A percentile compares a stretch with the other conserved stretches of the same genome.
Evolutionary conservation across 1,140 invertebrate genomes (phyloP).

Genomic region (Samia ricini): DNA sequence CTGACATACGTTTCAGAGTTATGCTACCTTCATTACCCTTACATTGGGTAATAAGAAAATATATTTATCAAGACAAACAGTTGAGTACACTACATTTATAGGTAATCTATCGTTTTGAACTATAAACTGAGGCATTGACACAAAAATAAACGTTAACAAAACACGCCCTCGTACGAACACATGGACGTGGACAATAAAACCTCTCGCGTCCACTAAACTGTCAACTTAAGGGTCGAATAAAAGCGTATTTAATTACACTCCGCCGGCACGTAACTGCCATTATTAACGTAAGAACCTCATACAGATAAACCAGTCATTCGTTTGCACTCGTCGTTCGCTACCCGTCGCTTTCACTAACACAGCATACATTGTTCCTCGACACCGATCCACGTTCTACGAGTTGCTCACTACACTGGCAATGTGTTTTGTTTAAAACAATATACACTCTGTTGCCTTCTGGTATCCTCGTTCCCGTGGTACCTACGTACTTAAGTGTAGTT

Average conservation of each 20-base stretch:
- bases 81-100: no score
- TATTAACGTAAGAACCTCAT: conserved; percentile 36
- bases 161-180: background rate
- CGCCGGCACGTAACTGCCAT: conserved; percentile 27
- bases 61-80: no score
- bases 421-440: conserved; percentile 39
- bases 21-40: no score
- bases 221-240: conserved; percentile 12
- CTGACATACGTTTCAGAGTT: no score
- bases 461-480: background rate
- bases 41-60: no score
- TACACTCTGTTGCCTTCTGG: background rate
- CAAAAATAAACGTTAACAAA: background rate
- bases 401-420: conserved; percentile 30
- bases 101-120: no score
- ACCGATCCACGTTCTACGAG: conserved; percentile 8
- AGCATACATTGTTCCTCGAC: conserved; percentile 28
- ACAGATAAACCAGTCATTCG: conserved; percentile 33
- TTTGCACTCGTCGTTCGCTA: background rate
- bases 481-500: background rate
- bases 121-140: background rate
- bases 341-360: conserved; percentile 3
- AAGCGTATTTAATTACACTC: conserved; percentile 28
- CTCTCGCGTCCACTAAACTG: conserved; percentile 9
- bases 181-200: conserved; percentile 4